Conservation (phyloP, 2,797 vertebrate species). For the Fistularia tabacaria region DNA sequence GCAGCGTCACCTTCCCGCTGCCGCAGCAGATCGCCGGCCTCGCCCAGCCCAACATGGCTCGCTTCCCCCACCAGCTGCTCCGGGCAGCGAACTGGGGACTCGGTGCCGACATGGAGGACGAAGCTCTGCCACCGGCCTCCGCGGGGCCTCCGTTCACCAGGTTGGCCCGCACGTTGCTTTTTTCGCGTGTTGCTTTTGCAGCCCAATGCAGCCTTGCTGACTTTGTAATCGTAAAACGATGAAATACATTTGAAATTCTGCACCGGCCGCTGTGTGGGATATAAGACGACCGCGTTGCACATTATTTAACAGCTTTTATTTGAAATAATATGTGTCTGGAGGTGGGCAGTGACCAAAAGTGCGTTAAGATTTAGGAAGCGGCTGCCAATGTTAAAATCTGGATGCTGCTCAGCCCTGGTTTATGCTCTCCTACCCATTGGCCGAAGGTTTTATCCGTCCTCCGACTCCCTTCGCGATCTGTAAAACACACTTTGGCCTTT, state of each 20-base stretch:
- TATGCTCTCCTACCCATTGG: too few relatives aligned
- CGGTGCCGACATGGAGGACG: constrained; percentile 82
- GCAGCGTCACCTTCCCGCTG: constrained; percentile 83
- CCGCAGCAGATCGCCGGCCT: constrained; percentile 88
- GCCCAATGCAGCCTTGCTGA: neutral
- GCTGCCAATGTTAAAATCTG: too few relatives aligned
- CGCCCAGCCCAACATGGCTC: constrained; percentile 83
- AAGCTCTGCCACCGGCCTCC: constrained; percentile 60
- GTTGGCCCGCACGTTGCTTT: constrained; percentile 56
- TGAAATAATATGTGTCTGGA: too few relatives aligned
- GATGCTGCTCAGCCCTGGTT: too few relatives aligned
- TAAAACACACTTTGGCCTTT: neutral
- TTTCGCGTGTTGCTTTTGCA: neutral
- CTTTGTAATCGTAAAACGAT: too few relatives aligned
- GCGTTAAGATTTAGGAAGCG: too few relatives aligned
- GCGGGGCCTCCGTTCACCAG: constrained; percentile 82
- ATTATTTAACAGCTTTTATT: too few relatives aligned
- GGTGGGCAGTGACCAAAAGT: too few relatives aligned
- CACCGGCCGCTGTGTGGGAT: too few relatives aligned
- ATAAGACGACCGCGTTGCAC: too few relatives aligned
- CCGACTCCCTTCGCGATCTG: neutral
- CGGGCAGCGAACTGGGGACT: constrained; percentile 86
- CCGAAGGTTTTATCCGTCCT: too few relatives aligned
- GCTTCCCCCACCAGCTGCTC: constrained; percentile 87
- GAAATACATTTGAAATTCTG: too few relatives aligned